Evolutionary conservation across 2,888 invertebrate species (phyloP).

Genomic region (Drosophila monieri): DNA sequence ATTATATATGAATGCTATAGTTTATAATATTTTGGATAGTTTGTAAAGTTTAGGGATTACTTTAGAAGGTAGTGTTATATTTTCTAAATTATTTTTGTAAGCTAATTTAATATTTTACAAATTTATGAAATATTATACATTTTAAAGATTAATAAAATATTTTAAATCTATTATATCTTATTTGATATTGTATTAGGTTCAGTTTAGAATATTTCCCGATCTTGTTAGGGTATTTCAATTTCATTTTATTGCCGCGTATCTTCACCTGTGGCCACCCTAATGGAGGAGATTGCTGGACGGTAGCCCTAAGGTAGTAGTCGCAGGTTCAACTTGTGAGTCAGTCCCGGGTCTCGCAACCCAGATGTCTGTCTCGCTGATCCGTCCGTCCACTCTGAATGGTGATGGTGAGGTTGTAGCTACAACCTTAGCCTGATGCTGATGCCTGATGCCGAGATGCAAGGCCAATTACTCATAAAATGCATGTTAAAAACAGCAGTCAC

Average conservation of each 20-base stretch:
- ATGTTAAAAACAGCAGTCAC: conserved; percentile 67
- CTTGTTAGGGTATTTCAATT: conserved; percentile 22
- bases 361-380: conserved; percentile 15
- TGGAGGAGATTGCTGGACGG: conserved; percentile 63
- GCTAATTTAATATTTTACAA: too few species aligned
- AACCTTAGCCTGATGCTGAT: conserved; percentile 44
- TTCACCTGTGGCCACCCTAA: conserved; percentile 70
- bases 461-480: conserved; percentile 79
- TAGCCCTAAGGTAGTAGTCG: conserved; percentile 62
- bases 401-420: conserved; percentile 19
- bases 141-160: too few species aligned
- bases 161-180: too few species aligned
- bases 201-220: background rate
- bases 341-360: conserved; percentile 26
- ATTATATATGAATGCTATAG: too few species aligned
- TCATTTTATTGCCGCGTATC: conserved; percentile 14
- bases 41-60: background rate
- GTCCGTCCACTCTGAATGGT: conserved; percentile 1
- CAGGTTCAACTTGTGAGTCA: conserved; percentile 64
- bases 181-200: background rate
- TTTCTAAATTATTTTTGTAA: too few species aligned
- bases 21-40: background rate
- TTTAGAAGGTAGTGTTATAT: background rate
- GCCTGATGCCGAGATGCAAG: conserved; percentile 59
- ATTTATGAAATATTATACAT: too few species aligned